Evolutionary conservation across 2,888 invertebrate genomes (phyloP).

Genomic region (Pheosia tremula): DNA sequence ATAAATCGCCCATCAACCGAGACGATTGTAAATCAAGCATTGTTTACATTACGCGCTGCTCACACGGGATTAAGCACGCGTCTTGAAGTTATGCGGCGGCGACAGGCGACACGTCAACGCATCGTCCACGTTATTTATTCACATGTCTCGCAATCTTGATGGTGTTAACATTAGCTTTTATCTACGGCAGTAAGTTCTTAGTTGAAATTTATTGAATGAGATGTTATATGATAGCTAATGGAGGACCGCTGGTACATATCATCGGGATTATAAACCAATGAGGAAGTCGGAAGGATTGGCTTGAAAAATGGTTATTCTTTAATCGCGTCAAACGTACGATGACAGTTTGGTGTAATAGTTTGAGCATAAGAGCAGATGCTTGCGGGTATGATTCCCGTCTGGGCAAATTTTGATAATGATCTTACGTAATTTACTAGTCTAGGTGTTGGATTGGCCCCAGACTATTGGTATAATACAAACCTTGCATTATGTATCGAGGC

Average conservation of each 20-base stretch:
- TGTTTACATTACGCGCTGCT: conserved; percentile 17
- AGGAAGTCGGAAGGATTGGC: neutral
- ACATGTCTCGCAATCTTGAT: neutral
- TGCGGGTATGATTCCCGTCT: no score
- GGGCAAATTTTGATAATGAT: no score
- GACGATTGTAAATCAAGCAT: conserved; percentile 9
- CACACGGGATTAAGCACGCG: conserved; percentile 9
- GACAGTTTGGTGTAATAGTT: no score
- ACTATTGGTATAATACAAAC: no score
- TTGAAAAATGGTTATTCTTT: neutral
- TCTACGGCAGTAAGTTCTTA: neutral
- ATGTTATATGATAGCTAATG: neutral
- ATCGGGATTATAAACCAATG: neutral
- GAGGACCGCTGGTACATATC: neutral
- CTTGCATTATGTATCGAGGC: no score
- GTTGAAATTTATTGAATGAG: neutral
- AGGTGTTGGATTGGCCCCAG: no score
- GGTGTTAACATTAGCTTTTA: neutral
- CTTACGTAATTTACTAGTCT: no score
- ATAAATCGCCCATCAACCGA: neutral
- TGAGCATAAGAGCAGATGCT: no score
- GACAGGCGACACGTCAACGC: conserved; percentile 20
- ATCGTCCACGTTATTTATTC: conserved; percentile 20
- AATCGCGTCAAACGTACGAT: no score
- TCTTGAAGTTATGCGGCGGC: conserved; percentile 15